Conservation (phyloP, 2,888 invertebrate genomes). For the Agrotis puta region DNA sequence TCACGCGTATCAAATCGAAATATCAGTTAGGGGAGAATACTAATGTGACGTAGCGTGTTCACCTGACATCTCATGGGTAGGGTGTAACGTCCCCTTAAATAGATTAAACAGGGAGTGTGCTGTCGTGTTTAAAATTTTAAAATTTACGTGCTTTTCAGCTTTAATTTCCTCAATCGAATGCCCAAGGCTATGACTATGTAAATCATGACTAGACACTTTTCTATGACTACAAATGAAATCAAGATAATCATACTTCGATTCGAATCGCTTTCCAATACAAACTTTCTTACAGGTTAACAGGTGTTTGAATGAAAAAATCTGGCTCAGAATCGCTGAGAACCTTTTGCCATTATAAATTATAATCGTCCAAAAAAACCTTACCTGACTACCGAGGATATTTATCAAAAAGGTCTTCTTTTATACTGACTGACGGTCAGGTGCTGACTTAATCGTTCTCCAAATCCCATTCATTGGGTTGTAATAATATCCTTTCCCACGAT, state of each 20-base stretch:
- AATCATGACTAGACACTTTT: constrained; percentile 57
- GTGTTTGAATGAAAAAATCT: constrained; percentile 58
- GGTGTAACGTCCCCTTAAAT: constrained; percentile 64
- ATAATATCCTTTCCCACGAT: constrained; percentile 83
- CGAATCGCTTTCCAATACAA: constrained; percentile 68
- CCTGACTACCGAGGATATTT: constrained; percentile 76
- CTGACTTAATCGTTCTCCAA: constrained; percentile 76
- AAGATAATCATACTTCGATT: constrained; percentile 61
- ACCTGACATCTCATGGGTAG: constrained; percentile 73
- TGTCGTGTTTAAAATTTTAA: constrained; percentile 37
- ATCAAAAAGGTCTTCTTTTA: constrained; percentile 72
- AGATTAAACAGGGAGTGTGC: constrained; percentile 62
- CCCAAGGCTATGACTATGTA: constrained; percentile 28
- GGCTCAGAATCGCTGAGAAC: constrained; percentile 43
- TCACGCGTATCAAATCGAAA: constrained; percentile 73
- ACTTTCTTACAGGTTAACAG: constrained; percentile 65
- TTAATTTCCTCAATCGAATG: constrained; percentile 27
- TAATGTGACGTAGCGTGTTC: constrained; percentile 78
- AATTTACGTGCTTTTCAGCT: constrained; percentile 9
- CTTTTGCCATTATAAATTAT: constrained; percentile 47
- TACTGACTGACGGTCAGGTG: constrained; percentile 79
- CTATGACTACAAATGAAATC: constrained; percentile 47
- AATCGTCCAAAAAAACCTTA: constrained; percentile 74
- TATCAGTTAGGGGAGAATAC: constrained; percentile 76
- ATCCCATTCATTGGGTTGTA: constrained; percentile 72